Evolutionary conservation across 1,140 invertebrate genomes (phyloP).

Genomic region (Drepana arcuata): DNA sequence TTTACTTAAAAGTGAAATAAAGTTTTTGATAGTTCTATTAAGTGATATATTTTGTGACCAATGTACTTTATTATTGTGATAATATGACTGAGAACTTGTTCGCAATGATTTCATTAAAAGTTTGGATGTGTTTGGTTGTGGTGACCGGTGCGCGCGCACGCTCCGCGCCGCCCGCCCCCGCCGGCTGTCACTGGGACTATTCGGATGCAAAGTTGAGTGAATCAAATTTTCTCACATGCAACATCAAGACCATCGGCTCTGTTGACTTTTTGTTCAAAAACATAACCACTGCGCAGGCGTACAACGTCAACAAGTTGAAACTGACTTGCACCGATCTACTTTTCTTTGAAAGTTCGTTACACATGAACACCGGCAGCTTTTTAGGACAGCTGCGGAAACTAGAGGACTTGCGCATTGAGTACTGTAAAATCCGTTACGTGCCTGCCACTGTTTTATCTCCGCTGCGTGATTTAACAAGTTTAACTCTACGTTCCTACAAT

Average conservation of each 20-base stretch:
- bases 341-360: slow-evolving; percentile 84
- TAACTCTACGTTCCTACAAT: slow-evolving; percentile 83
- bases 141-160: slow-evolving; percentile 60
- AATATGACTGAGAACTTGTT: slow-evolving; percentile 57
- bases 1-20: slow-evolving; percentile 41
- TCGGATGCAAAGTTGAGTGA: slow-evolving; percentile 70
- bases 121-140: slow-evolving; percentile 62
- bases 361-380: slow-evolving; percentile 76
- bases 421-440: slow-evolving; percentile 85
- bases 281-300: slow-evolving; percentile 77
- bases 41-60: slow-evolving; percentile 50
- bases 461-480: slow-evolving; percentile 78
- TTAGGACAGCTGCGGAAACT: slow-evolving; percentile 74
- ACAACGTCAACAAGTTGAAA: slow-evolving; percentile 79
- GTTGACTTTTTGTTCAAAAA: slow-evolving; percentile 80
- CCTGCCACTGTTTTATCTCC: slow-evolving; percentile 79
- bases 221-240: slow-evolving; percentile 77
- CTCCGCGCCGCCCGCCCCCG: slow-evolving; percentile 72
- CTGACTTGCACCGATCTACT: slow-evolving; percentile 85
- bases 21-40: slow-evolving; percentile 31
- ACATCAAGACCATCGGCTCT: slow-evolving; percentile 80
- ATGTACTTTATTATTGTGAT: slow-evolving; percentile 58
- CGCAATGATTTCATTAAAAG: slow-evolving; percentile 66
- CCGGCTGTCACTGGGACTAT: slow-evolving; percentile 79
- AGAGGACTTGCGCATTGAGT: slow-evolving; percentile 80